Base-by-base conservation (phyloP, 1,140 invertebrate species). In the Zophobas atratus region DNA sequence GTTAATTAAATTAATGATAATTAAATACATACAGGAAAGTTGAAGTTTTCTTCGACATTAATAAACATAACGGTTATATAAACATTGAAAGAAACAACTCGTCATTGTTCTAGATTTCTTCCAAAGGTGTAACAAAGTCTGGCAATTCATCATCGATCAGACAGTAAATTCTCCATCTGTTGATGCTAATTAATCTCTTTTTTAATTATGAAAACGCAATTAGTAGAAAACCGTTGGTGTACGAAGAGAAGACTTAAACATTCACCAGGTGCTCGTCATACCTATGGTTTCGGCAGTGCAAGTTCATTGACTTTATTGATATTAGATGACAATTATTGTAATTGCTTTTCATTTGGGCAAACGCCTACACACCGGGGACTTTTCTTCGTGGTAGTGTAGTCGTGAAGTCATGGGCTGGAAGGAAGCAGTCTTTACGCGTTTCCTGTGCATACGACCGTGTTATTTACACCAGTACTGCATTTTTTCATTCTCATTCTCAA, bases 21-120 rank as follows among this genome's bases (percentile, higher is more conserved):
- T 67, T 67, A 67, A 67, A 67, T 67, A 41, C 38, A 67, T 67
- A 67, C 60, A 67, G 39, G 60, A 67, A 67, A 67, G 60, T 67
- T 39, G 2, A 41, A 67, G 60, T 67, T 67, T 67, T 43, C 38
- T 67, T 67, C n/a, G 41, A 51, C n/a, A 51, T 67, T 67, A 67
- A 67, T 67, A 41, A 67, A 67, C 60, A 67, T 43, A 67, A 67
- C 60, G 43, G 60, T 67, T 67, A 67, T 67, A 67, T 67, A 67
- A 67, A 67, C 60, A 67, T n/a, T 67, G 2, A 39, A 35, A 60
- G 35, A 33, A 60, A 39, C 56, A 67, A 67, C 38, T 43, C 36
- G 8, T 41, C 60, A 67, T 67, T 67, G 60, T 67, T 57, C 32
- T 33, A 2, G 5, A 53, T 53, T 53, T 35, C 36, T 32, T 38